Conservation (phyloP, 1,140 invertebrate species). For the Leptinotarsa texana region DNA sequence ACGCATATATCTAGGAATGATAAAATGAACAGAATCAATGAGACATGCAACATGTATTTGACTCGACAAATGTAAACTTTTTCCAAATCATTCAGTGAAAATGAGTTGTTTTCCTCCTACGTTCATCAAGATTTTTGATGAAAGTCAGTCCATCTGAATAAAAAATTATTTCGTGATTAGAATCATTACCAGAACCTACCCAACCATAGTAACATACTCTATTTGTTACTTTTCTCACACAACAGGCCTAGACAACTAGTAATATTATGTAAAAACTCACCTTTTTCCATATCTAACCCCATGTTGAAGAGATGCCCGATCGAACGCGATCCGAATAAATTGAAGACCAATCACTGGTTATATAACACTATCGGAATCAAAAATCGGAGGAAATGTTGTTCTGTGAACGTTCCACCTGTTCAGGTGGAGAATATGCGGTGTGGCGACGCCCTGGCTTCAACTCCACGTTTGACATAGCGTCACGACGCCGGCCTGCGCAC, state of each 20-base stretch:
- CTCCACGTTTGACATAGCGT: conserved; percentile 46
- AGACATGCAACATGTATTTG: too few relatives aligned
- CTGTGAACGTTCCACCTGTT: conserved; percentile 42
- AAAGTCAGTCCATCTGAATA: too few relatives aligned
- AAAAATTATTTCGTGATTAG: too few relatives aligned
- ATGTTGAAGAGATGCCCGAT: conserved; percentile 27
- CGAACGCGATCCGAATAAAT: conserved; percentile 28
- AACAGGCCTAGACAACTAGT: not conserved
- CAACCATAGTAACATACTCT: too few relatives aligned
- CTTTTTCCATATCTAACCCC: conserved; percentile 32
- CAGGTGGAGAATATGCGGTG: conserved; percentile 39
- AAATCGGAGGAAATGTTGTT: conserved; percentile 35
- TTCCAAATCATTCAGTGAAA: too few relatives aligned
- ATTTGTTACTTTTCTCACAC: too few relatives aligned
- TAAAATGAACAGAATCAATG: too few relatives aligned
- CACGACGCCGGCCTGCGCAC: conserved; percentile 44
- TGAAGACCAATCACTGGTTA: conserved; percentile 23
- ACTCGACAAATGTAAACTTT: too few relatives aligned
- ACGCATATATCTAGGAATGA: too few relatives aligned
- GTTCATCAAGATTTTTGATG: too few relatives aligned
- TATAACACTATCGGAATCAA: conserved; percentile 23
- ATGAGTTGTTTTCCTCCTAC: too few relatives aligned
- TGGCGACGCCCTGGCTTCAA: conserved; percentile 48
- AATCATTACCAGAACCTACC: too few relatives aligned
- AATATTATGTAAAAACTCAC: conserved; percentile 34